These are phyloP conservation scores for Plagodis pulveraria DNA, from an alignment of 2,888 invertebrate genomes.

Conservation along the genomic window DNA sequence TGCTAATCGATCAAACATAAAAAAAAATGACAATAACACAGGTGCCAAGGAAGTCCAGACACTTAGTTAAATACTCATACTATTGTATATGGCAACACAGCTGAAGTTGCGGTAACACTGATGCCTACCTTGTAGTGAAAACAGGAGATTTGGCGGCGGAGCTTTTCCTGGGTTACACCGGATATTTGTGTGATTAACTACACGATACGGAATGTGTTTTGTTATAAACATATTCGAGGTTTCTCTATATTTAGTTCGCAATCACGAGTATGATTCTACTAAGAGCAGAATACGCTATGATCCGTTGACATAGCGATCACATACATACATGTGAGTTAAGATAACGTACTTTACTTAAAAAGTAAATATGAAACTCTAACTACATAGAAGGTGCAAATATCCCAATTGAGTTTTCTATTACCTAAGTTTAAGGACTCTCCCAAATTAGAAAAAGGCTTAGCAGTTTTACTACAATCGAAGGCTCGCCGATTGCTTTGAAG, in stretches of 20 bases:
- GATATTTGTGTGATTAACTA: conserved; percentile 72
- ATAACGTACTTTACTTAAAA: background rate
- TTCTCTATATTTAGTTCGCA: conserved; percentile 49
- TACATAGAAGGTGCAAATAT: conserved; percentile 52
- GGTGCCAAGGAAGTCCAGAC: background rate
- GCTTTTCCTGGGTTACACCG: conserved; percentile 60
- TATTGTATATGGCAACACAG: conserved; percentile 20
- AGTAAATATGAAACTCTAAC: conserved; percentile 2
- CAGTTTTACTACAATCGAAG: conserved; percentile 70
- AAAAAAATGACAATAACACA: too few relatives aligned
- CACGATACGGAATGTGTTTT: conserved; percentile 68
- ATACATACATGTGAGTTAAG: background rate
- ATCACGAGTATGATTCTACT: too few relatives aligned
- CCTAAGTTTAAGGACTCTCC: conserved; percentile 77
- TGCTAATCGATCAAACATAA: too few relatives aligned
- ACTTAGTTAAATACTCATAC: conserved; percentile 17
- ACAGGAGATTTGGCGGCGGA: conserved; percentile 63
- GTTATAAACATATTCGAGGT: conserved; percentile 65
- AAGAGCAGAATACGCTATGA: too few relatives aligned
- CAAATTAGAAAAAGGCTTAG: conserved; percentile 73
- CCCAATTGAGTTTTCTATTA: conserved; percentile 71
- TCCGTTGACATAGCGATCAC: too few relatives aligned
- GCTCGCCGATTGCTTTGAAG: conserved; percentile 72
- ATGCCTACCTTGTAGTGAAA: conserved; percentile 60
- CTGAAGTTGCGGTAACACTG: conserved; percentile 31